Evolutionary conservation across 2,888 invertebrate species (phyloP).

Genomic region (Diarsia dahlii): DNA sequence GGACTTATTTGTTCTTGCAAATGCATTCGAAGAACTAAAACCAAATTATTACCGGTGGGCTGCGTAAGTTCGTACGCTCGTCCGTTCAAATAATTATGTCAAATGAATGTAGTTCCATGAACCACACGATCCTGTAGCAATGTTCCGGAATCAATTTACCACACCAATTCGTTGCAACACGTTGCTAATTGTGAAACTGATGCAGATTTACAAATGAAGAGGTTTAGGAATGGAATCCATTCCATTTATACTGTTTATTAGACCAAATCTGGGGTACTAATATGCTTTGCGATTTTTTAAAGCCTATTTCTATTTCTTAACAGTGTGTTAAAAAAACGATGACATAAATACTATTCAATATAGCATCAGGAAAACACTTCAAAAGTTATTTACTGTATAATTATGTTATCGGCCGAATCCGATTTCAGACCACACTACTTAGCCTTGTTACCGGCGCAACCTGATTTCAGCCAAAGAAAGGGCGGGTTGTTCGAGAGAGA

Average conservation of each 20-base stretch:
- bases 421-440: no score
- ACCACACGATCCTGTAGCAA: conserved; percentile 24
- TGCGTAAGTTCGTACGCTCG: not conserved
- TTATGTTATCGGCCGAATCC: no score
- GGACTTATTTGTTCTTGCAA: not conserved
- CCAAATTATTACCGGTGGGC: not conserved
- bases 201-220: conserved; percentile 1
- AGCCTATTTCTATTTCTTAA: not conserved
- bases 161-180: conserved; percentile 11
- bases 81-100: conserved; percentile 36
- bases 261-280: not conserved
- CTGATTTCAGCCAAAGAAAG: no score
- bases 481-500: no score
- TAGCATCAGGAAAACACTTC: no score
- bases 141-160: conserved; percentile 25
- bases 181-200: conserved; percentile 9
- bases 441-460: no score
- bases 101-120: conserved; percentile 26
- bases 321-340: no score
- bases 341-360: no score
- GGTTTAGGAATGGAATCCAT: no score
- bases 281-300: not conserved
- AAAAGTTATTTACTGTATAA: no score
- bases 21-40: conserved; percentile 17
- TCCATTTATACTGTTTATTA: not conserved